A percentile compares a stretch with the other conserved stretches of the same genome.
These are phyloP conservation scores for Cynopterus brachyotis DNA, from an alignment of 2,113 vertebrate genomes.

Conservation along the genomic window DNA sequence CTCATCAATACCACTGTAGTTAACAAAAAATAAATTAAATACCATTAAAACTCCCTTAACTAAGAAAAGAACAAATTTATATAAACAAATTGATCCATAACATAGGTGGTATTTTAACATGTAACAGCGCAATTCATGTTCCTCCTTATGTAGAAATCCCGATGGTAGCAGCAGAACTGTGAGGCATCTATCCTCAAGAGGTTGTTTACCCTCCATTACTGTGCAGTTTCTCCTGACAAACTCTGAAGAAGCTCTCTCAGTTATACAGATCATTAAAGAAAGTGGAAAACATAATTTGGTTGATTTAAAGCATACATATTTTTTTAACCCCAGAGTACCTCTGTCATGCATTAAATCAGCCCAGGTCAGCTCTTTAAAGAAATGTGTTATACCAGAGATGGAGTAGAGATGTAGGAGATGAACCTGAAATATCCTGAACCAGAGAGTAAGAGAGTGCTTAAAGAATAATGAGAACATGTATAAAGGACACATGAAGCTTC, in stretches of 20 bases:
- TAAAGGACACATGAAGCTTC: neutral
- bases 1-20: neutral
- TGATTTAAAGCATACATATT: neutral
- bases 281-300: neutral
- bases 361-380: neutral
- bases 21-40: neutral
- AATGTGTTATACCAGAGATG: neutral
- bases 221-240: neutral
- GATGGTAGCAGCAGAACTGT: neutral
- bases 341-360: neutral
- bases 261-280: neutral
- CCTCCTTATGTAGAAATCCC: neutral
- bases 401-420: neutral
- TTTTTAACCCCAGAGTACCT: neutral
- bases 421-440: neutral
- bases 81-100: neutral
- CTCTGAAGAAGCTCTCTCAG: neutral
- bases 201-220: neutral
- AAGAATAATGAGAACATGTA: neutral
- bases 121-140: neutral
- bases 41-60: neutral
- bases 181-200: neutral
- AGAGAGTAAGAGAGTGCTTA: neutral
- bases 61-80: neutral
- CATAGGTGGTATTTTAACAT: neutral